Base-by-base conservation (phyloP, 2,888 invertebrate species). In the Arenicola marina region DNA sequence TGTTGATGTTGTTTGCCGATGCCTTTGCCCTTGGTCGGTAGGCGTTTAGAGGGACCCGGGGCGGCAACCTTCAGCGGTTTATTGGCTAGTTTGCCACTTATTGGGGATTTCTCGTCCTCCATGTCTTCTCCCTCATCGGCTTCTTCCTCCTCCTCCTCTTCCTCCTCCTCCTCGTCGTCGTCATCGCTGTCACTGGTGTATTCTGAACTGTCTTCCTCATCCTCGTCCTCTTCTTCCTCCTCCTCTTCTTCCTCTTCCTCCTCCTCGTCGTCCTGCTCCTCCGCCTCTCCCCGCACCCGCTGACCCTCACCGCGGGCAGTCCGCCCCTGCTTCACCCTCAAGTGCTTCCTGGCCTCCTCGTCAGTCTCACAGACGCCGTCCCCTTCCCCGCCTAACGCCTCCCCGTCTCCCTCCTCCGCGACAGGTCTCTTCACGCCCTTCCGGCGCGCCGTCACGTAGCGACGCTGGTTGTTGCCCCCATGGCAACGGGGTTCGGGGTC, bases 101-200 rank as follows among this genome's bases (percentile, higher is more conserved):
- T n/a, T n/a, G n/a, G n/a, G n/a, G n/a, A n/a, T n/a, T n/a, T n/a
- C n/a, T n/a, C n/a, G n/a, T 11, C 56, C 2, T 34, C 43, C 48
- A 44, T 44, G 2, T 65, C 59, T 21, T 61, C 61, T n/a, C 45
- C 59, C 31, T 55, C 65, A 2, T 55, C 58, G 18, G 57, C 61
- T 38, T 64, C 62, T 24, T 62, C 62, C 44, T 58, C 58, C 59
- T 61, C 59, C 43, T 56, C 51, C 48, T 62, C 62, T 28, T 54
- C 48, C 18, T 51, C 33, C 18, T 38, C 21, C 21, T 48, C 54
- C 3, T 7, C 21, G 2, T 53, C 18, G 18, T 11, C 29, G 18
- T 21, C 29, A 18, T 55, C 55, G n/a, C n/a, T 56, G 28, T 31
- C 58, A 1, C 18, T 26, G 18, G 29, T 51, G 1, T 46, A n/a